These are phyloP conservation scores for Tachysurus fulvidraco DNA, from an alignment of 2,113 vertebrate genomes.

Conservation along the genomic window DNA sequence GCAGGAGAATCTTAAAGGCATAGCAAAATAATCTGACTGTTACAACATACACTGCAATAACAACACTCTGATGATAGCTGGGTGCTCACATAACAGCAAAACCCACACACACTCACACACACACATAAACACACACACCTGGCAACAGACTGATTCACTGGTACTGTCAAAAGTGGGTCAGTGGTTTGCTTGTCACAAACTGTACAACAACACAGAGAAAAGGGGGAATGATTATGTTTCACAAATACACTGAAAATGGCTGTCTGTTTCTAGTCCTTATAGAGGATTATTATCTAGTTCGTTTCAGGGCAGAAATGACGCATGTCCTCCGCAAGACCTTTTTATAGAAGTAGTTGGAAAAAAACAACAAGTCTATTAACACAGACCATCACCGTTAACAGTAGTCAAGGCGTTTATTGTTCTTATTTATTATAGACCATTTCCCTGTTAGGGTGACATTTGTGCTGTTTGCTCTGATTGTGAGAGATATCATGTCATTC, in stretches of 20 bases:
- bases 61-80: conserved; percentile 25
- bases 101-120: conserved; percentile 17
- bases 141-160: conserved; percentile 41
- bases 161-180: conserved; percentile 47
- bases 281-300: not conserved
- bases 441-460: conserved; percentile 9
- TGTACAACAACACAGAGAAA: conserved; percentile 26
- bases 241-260: conserved; percentile 2
- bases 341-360: not conserved
- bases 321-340: conserved; percentile 11
- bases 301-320: conserved; percentile 18
- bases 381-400: conserved; percentile 10
- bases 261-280: not conserved
- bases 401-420: conserved; percentile 1
- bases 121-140: conserved; percentile 27
- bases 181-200: conserved; percentile 30
- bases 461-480: conserved; percentile 22
- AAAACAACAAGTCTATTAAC: conserved; percentile 2
- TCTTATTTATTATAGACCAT: conserved; percentile 17
- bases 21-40: conserved; percentile 17
- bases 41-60: conserved; percentile 26
- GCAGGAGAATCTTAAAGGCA: not conserved
- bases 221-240: conserved; percentile 9
- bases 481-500: not conserved
- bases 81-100: conserved; percentile 21